Percentiles rank a stretch among this genome's conserved stretches.
These are phyloP conservation scores for Gnathonemus longibarbis DNA, from an alignment of 2,113 vertebrate genomes.

Conservation along the genomic window DNA sequence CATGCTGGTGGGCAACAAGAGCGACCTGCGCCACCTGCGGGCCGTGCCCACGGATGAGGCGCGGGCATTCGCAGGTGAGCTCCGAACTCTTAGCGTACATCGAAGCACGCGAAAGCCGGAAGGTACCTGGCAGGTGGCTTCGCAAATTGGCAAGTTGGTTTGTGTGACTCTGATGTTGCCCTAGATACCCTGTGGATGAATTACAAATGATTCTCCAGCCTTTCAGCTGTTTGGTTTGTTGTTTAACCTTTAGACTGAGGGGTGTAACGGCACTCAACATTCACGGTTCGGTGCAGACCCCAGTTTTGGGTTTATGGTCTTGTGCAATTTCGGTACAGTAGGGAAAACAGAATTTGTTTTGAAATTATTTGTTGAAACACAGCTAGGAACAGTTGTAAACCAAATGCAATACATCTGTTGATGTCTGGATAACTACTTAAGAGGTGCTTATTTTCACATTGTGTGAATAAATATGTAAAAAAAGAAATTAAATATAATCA, in stretches of 20 bases:
- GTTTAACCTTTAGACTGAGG: neutral
- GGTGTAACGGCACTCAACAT: neutral
- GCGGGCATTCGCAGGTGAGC: conserved; percentile 47
- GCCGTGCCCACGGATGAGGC: conserved; percentile 51
- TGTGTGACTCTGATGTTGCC: neutral
- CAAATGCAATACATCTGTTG: neutral
- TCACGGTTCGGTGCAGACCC: neutral
- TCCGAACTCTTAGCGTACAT: neutral
- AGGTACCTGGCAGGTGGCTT: neutral
- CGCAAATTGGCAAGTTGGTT: neutral
- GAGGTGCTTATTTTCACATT: neutral
- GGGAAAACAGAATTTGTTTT: neutral
- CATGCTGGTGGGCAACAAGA: conserved; percentile 62
- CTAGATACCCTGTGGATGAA: neutral
- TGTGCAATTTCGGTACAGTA: neutral
- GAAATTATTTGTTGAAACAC: neutral
- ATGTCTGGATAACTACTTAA: neutral
- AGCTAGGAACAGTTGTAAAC: neutral
- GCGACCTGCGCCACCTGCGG: conserved; percentile 42
- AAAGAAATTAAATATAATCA: neutral
- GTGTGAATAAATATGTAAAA: neutral
- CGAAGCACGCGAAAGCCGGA: neutral
- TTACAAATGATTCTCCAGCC: neutral
- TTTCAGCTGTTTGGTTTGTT: neutral
- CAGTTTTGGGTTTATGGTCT: neutral